Base-by-base conservation (phyloP, 2,888 invertebrate species). In the Periphyllus acericola region DNA sequence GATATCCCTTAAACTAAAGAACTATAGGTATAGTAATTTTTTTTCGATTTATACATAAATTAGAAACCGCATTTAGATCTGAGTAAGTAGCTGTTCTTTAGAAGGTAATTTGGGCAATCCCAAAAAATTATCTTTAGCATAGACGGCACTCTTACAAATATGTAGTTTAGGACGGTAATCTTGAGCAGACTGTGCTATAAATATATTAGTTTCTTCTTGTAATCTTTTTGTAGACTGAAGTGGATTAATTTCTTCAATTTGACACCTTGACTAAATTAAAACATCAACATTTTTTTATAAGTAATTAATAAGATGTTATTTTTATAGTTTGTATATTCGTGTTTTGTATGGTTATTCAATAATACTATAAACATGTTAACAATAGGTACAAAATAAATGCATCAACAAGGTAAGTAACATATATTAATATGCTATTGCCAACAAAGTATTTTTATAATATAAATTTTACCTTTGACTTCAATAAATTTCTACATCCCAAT, bases 81-180 rank as follows among this genome's bases (percentile, higher is more conserved):
- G 87, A 19, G 87, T 34, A 66, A 87, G 17, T 32, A 81, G 55
- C 81, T 80, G 87, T 81, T 87, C 80, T n/a, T 66, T 87, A n/a
- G 78, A 6, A 60, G 46, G 85, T 52, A 86, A 78, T 79, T 71
- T 85, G 4, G 87, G 40, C 40, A 87, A 32, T 46, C 60, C 60
- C 66, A 87, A 74, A 81, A 66, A 87, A 34, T 81, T 87, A 14
- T 87, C 87, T 81, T 81, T 87, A 29, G 74, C 72, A 25, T 80
- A 87, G 3, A 72, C 40, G 32, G 79, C n/a, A 74, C 55, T 60
- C 46, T 32, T 81, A 71, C 87, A 87, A 81, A 87, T 66, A 66
- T 87, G 87, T n/a, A 74, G 74, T 46, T 60, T 87, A 60, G 81
- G 87, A 74, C 81, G 66, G 74, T 75, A 81, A 36, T 87, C 87